Evolutionary conservation across 2,113 vertebrate genomes (phyloP), one percentile per base, ranked within the genome.

Genomic region (Pomatostomus ruficeps): DNA sequence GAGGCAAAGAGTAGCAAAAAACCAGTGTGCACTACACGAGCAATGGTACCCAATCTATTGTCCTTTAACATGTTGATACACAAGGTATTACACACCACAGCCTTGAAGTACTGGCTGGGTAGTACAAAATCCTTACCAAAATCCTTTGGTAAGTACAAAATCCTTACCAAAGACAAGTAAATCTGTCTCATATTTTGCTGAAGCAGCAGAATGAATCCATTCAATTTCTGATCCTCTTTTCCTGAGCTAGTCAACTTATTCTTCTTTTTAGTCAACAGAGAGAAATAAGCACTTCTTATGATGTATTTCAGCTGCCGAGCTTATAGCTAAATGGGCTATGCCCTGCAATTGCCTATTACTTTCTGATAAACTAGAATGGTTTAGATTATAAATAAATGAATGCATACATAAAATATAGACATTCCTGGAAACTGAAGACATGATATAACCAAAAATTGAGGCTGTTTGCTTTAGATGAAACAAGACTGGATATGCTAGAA

Each of bases 21-120:
- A 0, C 0, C 19, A 24, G 10, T 1, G 1, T 20, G 6, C 7
- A 20, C 24, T 29, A 57, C 54, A 52, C 9, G 29, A 66, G 9
- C n/a, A 65, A 61, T 29, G 21, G 2, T 42, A 49, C 58, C 16
- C 38, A 70, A 31, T 67, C 12, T 12, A 48, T 15, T 72, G 54
- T 48, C 14, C 15, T 68, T 59, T 57, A 78, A 43, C 14, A 24
- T 14, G 23, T 63, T 1, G 4, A 28, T 51, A 38, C 13, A 25
- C 8, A 46, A 42, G 22, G 11, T 51, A 52, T 33, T 71, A 33
- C 28, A 55, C 3, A 5, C 5, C 11, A 35, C 10, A 33, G 36
- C 43, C 48, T 59, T 51, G 40, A 91, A 58, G 4, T 63, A 52
- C 21, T 42, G 61, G 7, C 23, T 75, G n/a, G 25, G 59, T n/a